A percentile compares a stretch with the other conserved stretches of the same genome.
phyloP scores from a whole-genome alignment of 2,797 vertebrate genomes.

The Xenops minutus region DNA sequence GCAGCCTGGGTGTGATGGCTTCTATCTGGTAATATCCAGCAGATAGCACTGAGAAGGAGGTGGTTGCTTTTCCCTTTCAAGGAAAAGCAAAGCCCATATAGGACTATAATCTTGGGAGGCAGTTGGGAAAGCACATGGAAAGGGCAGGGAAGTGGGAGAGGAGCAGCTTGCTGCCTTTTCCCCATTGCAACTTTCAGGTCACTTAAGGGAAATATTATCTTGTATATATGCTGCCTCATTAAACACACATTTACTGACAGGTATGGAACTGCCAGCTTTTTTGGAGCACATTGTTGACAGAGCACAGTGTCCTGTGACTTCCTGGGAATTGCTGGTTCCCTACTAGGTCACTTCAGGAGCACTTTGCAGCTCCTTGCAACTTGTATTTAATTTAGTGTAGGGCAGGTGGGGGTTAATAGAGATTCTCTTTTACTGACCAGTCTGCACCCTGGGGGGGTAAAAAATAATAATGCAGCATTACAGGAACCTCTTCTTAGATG shows the following conservation, averaged over 20 bases:
- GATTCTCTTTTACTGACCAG: neutral
- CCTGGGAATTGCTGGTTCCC: neutral
- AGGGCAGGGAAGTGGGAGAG: neutral
- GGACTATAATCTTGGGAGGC: neutral
- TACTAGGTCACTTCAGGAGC: neutral
- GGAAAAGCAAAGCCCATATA: neutral
- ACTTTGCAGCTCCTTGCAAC: neutral
- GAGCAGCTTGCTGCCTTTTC: neutral
- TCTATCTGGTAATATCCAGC: neutral
- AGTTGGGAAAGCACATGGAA: neutral
- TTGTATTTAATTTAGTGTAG: neutral
- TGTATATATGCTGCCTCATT: slow-evolving; percentile 13
- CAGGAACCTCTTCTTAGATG: neutral
- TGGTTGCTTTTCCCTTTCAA: neutral
- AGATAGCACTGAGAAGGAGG: neutral
- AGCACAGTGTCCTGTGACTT: neutral
- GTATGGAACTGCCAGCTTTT: neutral
- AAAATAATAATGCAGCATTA: neutral
- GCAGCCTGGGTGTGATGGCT: neutral
- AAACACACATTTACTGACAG: neutral
- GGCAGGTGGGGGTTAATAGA: neutral
- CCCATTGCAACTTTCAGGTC: neutral
- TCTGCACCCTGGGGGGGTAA: neutral
- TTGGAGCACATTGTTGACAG: neutral
- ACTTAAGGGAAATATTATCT: slow-evolving; percentile 10